Percentiles rank a stretch among this genome's conserved stretches.
Conservation (phyloP, 2,888 invertebrate species). For the Scrobipalpa costella region DNA sequence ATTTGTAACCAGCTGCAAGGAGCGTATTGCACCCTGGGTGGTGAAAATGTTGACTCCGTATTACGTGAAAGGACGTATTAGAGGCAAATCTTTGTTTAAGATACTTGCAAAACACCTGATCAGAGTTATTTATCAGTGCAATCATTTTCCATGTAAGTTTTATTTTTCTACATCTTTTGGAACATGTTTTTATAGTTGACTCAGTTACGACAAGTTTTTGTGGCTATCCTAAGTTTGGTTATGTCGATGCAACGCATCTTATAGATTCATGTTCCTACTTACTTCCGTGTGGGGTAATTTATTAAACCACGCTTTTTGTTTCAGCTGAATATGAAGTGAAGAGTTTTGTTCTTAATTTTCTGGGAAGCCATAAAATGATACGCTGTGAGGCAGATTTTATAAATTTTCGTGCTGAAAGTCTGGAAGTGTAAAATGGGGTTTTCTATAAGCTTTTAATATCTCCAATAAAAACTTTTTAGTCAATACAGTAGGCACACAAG, state of each 20-base stretch:
- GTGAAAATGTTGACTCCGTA: conserved; percentile 83
- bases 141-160: conserved; percentile 77
- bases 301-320: no score
- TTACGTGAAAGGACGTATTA: conserved; percentile 81
- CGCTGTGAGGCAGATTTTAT: conserved; percentile 77
- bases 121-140: conserved; percentile 78
- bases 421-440: no score
- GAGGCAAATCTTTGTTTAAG: conserved; percentile 82
- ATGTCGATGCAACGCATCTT: no score
- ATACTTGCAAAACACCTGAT: conserved; percentile 81
- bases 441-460: no score
- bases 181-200: no score
- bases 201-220: no score
- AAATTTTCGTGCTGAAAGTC: conserved; percentile 64
- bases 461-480: no score
- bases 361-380: conserved; percentile 74
- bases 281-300: no score
- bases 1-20: conserved; percentile 78
- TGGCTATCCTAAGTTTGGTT: no score
- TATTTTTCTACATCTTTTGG: not conserved
- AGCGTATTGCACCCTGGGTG: conserved; percentile 83
- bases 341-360: conserved; percentile 74
- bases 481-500: no score
- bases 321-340: conserved; percentile 78
- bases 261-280: no score